Evolutionary conservation across 2,888 invertebrate genomes (phyloP).

Genomic region (Leptinotarsa haldemani): DNA sequence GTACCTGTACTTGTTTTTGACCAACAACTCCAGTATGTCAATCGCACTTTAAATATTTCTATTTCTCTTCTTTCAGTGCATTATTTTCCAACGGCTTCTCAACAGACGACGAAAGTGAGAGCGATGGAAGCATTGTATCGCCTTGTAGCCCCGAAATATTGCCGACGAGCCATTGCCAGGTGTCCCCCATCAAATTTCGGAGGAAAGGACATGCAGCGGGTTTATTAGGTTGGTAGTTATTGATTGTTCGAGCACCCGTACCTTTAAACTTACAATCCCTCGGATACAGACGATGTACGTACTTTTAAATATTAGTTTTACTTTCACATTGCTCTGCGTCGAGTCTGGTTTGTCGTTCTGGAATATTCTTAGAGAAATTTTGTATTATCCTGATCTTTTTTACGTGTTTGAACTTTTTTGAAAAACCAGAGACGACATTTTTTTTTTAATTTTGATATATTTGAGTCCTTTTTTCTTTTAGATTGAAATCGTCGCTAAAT

Average conservation of each 20-base stretch:
- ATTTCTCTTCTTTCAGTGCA: constrained; percentile 68
- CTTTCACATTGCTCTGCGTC: constrained; percentile 7
- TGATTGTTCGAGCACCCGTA: constrained; percentile 38
- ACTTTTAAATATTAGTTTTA: constrained; percentile 34
- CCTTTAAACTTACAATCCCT: constrained; percentile 20
- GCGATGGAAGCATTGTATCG: constrained; percentile 66
- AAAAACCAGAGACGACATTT: too few relatives aligned
- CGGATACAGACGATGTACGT: constrained; percentile 49
- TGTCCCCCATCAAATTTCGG: constrained; percentile 56
- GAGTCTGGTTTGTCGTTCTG: constrained; percentile 10
- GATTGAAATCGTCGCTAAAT: too few relatives aligned
- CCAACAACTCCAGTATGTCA: too few relatives aligned
- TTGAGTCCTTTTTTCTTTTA: too few relatives aligned
- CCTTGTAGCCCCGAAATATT: constrained; percentile 65
- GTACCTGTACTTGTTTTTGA: too few relatives aligned
- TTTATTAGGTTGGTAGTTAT: constrained; percentile 64
- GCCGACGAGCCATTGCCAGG: constrained; percentile 54
- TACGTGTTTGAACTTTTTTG: too few relatives aligned
- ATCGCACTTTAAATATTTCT: not conserved
- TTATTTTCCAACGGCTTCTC: constrained; percentile 71
- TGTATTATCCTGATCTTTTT: too few relatives aligned
- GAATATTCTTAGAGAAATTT: not conserved
- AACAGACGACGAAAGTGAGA: constrained; percentile 66
- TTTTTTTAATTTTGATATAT: too few relatives aligned
- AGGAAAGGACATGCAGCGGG: constrained; percentile 62